Evolutionary conservation across 1,140 invertebrate species (phyloP).

Genomic region (Trialeurodes vaporariorum): DNA sequence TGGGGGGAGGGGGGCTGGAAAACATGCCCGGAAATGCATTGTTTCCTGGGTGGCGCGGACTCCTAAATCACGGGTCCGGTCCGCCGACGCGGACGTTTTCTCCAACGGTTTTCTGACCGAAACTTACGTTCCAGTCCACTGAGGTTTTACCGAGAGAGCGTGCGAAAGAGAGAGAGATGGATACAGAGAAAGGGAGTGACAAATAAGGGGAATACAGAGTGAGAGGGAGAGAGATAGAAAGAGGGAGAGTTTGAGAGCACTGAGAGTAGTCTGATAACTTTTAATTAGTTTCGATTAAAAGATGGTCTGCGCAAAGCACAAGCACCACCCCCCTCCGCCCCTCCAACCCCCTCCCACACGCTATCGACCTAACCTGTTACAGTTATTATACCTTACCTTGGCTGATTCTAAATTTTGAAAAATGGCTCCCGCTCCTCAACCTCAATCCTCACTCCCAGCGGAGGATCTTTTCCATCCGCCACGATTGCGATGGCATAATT

Average conservation of each 20-base stretch:
- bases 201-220: no score
- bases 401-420: no score
- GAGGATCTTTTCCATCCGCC: no score
- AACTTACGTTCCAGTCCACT: background rate
- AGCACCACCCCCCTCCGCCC: background rate
- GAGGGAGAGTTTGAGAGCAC: background rate
- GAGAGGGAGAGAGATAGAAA: no score
- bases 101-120: background rate
- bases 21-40: background rate
- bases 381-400: no score
- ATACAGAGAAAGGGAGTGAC: no score
- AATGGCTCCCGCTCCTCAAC: no score
- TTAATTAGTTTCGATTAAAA: conserved; percentile 1
- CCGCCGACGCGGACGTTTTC: background rate
- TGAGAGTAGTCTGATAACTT: background rate
- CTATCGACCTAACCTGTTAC: no score
- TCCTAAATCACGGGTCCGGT: background rate
- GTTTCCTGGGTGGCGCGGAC: background rate
- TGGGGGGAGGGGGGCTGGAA: background rate
- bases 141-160: no score
- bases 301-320: background rate
- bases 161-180: no score
- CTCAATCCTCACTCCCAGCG: no score
- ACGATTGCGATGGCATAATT: no score
- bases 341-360: background rate